These are phyloP conservation scores for Dusona sp. DNA, from an alignment of 2,888 invertebrate genomes.

Conservation along the genomic window DNA sequence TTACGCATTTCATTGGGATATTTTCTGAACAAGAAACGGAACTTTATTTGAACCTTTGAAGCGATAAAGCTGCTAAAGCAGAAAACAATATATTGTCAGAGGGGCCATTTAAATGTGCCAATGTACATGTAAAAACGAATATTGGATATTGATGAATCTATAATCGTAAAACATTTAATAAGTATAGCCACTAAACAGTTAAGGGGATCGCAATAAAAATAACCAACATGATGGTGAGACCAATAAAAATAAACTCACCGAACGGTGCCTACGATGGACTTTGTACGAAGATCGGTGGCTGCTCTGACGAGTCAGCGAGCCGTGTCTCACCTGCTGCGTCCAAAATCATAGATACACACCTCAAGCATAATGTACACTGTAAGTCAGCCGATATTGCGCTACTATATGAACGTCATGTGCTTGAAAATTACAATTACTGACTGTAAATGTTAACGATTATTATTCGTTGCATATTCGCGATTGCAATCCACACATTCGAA, in stretches of 20 bases:
- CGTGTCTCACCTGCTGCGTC: constrained; percentile 89
- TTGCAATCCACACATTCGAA: too few relatives aligned
- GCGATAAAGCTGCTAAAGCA: not conserved
- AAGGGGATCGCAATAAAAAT: constrained; percentile 13
- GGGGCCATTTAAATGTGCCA: not conserved
- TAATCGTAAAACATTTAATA: not conserved
- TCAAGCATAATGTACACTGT: constrained; percentile 48
- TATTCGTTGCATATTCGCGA: too few relatives aligned
- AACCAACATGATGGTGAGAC: constrained; percentile 44
- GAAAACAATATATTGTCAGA: not conserved
- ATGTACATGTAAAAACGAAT: not conserved
- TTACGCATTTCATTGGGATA: not conserved
- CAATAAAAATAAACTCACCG: constrained; percentile 86
- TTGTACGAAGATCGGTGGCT: constrained; percentile 88
- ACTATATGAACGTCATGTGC: not conserved
- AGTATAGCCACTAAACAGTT: not conserved
- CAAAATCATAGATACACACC: constrained; percentile 82
- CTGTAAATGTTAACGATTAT: not conserved
- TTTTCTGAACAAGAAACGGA: not conserved
- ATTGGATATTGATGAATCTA: not conserved
- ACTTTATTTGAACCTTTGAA: not conserved
- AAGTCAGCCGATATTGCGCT: not conserved
- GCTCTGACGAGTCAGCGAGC: constrained; percentile 88
- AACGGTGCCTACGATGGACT: constrained; percentile 89
- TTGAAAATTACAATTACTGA: not conserved